Conservation (phyloP, 92 coral and sea anemone genomes). For the Siderastrea radians region DNA sequence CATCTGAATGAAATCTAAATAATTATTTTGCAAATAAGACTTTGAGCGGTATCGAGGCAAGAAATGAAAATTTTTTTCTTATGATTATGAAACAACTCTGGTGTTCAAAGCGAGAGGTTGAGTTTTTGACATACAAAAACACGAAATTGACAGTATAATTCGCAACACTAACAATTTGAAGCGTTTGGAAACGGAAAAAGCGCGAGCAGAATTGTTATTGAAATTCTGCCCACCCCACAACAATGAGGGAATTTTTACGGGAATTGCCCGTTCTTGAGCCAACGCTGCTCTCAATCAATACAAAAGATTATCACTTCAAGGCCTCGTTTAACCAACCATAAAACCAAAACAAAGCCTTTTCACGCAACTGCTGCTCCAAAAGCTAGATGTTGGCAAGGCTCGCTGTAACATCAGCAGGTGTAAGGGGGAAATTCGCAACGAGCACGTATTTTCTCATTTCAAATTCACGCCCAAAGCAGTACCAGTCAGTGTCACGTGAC, state of each 20-base stretch:
- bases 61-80: background rate
- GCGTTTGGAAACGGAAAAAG: background rate
- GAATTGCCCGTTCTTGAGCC: background rate
- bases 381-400: constrained; percentile 6
- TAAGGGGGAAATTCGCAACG: constrained; percentile 1
- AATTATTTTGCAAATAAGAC: background rate
- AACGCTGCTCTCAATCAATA: background rate
- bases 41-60: background rate
- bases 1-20: too few species aligned
- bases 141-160: background rate
- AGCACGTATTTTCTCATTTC: constrained; percentile 23
- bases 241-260: background rate
- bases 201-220: background rate
- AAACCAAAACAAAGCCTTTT: constrained; percentile 12
- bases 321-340: background rate
- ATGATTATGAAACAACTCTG: constrained; percentile 19
- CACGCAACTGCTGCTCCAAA: constrained; percentile 10
- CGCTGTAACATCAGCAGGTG: constrained; percentile 27
- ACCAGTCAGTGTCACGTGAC: constrained; percentile 86
- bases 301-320: background rate
- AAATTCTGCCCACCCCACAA: constrained; percentile 20
- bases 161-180: constrained; percentile 16
- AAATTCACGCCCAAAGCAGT: constrained; percentile 72
- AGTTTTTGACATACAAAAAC: background rate
- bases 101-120: background rate